A percentile compares a stretch with the other conserved stretches of the same genome.
Conservation (phyloP, 2,113 vertebrate genomes). For the Motacilla alba region DNA sequence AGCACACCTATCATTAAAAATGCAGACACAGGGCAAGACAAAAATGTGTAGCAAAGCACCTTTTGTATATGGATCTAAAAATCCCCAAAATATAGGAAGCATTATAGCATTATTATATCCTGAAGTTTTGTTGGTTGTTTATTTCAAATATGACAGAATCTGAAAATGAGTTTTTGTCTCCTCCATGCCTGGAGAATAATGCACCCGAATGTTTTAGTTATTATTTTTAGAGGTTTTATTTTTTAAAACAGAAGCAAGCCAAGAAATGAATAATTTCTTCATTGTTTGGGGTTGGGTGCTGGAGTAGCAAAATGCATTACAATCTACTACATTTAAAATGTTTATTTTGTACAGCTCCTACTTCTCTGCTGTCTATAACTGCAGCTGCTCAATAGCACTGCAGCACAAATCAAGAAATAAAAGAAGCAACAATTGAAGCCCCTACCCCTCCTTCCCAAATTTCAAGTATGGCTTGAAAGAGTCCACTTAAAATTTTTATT, state of each 20-base stretch:
- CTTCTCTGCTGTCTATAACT: background rate
- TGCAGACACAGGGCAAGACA: background rate
- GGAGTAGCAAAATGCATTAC: background rate
- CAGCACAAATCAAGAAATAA: background rate
- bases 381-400: background rate
- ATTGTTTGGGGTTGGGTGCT: background rate
- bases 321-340: background rate
- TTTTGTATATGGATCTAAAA: background rate
- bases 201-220: background rate
- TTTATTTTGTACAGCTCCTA: background rate
- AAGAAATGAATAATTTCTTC: background rate
- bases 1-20: constrained; percentile 33
- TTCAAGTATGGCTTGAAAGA: background rate
- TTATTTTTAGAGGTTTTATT: background rate
- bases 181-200: background rate
- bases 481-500: constrained; percentile 41
- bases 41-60: background rate
- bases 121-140: background rate
- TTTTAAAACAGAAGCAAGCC: background rate
- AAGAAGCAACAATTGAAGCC: background rate
- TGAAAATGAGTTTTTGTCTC: background rate
- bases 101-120: background rate
- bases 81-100: background rate
- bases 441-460: background rate
- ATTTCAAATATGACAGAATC: background rate